phyloP scores from a whole-genome alignment of 2,113 vertebrate genomes.

The Anarrhichthys ocellatus region DNA sequence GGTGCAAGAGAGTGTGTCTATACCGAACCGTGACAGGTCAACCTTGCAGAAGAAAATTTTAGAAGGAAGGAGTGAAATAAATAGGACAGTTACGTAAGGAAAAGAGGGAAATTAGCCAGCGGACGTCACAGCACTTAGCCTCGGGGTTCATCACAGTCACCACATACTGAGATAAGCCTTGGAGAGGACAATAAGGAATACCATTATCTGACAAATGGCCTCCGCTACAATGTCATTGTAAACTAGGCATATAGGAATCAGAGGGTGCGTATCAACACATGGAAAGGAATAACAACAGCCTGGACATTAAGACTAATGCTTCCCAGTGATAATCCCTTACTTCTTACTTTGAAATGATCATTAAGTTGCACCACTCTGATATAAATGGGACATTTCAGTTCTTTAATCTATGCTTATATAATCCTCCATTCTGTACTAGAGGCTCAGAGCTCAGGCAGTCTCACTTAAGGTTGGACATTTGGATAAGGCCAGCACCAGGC shows the following conservation, averaged over 20 bases:
- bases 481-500: background rate
- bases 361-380: constrained; percentile 46
- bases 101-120: constrained; percentile 33
- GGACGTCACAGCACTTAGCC: constrained; percentile 41
- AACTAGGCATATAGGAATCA: constrained; percentile 38
- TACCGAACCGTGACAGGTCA: constrained; percentile 31
- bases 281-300: constrained; percentile 48
- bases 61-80: constrained; percentile 10
- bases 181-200: constrained; percentile 68
- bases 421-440: constrained; percentile 26
- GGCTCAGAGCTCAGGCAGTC: constrained; percentile 6
- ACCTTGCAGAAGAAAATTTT: constrained; percentile 23
- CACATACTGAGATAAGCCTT: constrained; percentile 59
- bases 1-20: background rate
- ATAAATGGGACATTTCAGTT: constrained; percentile 56
- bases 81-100: constrained; percentile 21
- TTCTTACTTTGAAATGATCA: constrained; percentile 44
- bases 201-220: constrained; percentile 72
- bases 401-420: constrained; percentile 52
- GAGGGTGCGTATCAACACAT: constrained; percentile 47
- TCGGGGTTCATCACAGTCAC: constrained; percentile 53
- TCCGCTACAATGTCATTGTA: constrained; percentile 51
- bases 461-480: constrained; percentile 10
- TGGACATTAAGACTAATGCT: constrained; percentile 52
- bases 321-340: constrained; percentile 41